Conservation (phyloP, 2,888 invertebrate genomes). For the Diaphora mendica region DNA sequence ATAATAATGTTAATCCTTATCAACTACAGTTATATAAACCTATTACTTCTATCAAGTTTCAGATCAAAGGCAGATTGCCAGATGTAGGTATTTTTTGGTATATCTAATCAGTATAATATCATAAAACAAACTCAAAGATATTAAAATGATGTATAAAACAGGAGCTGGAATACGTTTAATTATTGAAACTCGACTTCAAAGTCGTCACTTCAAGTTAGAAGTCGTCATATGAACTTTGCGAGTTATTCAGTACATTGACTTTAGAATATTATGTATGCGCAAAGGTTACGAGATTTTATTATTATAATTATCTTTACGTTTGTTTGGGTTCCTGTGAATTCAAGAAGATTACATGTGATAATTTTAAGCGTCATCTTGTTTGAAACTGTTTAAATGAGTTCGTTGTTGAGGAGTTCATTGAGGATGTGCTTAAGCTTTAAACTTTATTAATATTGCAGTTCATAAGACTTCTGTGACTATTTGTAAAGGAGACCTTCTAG, state of each 20-base stretch:
- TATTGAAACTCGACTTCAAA: constrained; percentile 20
- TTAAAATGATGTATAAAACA: constrained; percentile 12
- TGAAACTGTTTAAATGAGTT: constrained; percentile 6
- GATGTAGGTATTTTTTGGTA: neutral
- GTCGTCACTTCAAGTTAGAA: constrained; percentile 21
- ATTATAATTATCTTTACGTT: constrained; percentile 12
- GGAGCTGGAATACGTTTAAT: constrained; percentile 25
- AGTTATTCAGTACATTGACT: constrained; percentile 26
- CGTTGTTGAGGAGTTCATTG: neutral
- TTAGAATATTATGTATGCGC: constrained; percentile 17
- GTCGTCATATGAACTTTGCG: constrained; percentile 22
- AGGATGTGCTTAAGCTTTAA: neutral
- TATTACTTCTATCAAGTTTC: neutral
- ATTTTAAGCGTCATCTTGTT: constrained; percentile 3
- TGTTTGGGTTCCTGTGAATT: constrained; percentile 11
- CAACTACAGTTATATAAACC: neutral
- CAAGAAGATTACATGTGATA: constrained; percentile 5
- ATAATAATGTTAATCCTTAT: neutral
- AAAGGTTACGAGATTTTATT: constrained; percentile 15
- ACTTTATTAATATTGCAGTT: constrained; percentile 5
- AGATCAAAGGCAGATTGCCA: neutral
- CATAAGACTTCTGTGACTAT: neutral
- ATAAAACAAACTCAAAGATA: constrained; percentile 8
- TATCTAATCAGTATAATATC: constrained; percentile 3
- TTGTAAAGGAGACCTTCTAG: neutral